These are phyloP conservation scores for Cenopis cana DNA, from an alignment of 2,888 invertebrate genomes.

Conservation along the genomic window DNA sequence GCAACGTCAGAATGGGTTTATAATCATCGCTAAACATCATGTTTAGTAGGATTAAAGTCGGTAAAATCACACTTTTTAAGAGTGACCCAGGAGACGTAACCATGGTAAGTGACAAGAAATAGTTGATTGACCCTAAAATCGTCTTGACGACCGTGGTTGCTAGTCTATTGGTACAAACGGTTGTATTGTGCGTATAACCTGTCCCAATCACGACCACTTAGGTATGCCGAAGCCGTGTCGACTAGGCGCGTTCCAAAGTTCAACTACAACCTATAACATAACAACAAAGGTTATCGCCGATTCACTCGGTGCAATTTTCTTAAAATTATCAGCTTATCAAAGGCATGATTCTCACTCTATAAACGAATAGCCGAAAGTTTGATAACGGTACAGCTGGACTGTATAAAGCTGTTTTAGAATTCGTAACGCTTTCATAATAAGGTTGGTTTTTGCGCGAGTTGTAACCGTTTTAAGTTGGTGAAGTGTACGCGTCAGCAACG, in stretches of 20 bases:
- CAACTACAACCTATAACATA: slow-evolving; percentile 27
- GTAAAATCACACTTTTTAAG: too few relatives aligned
- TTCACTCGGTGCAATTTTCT: slow-evolving; percentile 31
- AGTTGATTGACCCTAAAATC: too few relatives aligned
- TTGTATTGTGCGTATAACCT: slow-evolving; percentile 18
- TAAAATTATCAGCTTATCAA: slow-evolving; percentile 35
- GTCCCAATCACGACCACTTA: slow-evolving; percentile 31
- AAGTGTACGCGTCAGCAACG: slow-evolving; percentile 15
- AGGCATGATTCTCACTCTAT: slow-evolving; percentile 41
- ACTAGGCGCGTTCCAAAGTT: slow-evolving; percentile 34
- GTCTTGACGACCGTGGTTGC: background rate
- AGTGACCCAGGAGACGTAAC: too few relatives aligned
- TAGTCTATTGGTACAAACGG: slow-evolving; percentile 4
- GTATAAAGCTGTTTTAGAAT: background rate
- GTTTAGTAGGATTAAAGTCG: too few relatives aligned
- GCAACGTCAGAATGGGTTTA: too few relatives aligned
- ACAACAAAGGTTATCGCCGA: slow-evolving; percentile 34
- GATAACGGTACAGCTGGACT: slow-evolving; percentile 35
- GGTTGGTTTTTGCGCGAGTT: background rate
- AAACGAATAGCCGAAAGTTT: slow-evolving; percentile 32
- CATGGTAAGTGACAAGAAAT: too few relatives aligned
- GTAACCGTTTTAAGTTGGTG: slow-evolving; percentile 3
- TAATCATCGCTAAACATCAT: too few relatives aligned
- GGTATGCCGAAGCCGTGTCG: slow-evolving; percentile 17
- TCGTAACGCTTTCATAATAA: background rate